phyloP scores from a whole-genome alignment of 1,140 invertebrate species.

The Metopolophium dirhodum region DNA sequence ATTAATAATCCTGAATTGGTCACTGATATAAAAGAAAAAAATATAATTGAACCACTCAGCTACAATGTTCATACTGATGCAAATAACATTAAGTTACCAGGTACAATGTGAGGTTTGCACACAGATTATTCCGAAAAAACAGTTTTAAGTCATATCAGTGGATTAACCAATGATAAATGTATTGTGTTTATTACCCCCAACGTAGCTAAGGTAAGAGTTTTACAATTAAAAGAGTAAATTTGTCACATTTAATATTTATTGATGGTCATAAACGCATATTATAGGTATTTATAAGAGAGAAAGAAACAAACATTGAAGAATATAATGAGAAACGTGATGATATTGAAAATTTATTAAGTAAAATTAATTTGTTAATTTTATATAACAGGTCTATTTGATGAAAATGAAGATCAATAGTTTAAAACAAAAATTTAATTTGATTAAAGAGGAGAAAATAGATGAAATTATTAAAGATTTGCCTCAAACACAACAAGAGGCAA shows the following conservation, averaged over 20 bases:
- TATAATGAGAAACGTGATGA: not conserved
- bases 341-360: not conserved
- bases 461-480: too few species aligned
- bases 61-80: too few species aligned
- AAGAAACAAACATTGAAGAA: not conserved
- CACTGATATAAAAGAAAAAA: too few species aligned
- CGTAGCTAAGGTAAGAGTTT: not conserved
- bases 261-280: not conserved
- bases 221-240: not conserved
- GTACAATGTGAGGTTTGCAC: not conserved
- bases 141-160: not conserved
- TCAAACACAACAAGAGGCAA: too few species aligned
- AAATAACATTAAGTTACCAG: not conserved
- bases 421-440: too few species aligned
- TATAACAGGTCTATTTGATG: too few species aligned
- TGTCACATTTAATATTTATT: not conserved
- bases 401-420: too few species aligned
- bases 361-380: not conserved
- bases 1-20: too few species aligned
- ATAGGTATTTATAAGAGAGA: conserved; percentile 1
- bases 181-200: conserved; percentile 2
- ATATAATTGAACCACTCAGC: too few species aligned
- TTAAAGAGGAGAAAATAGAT: too few species aligned
- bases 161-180: not conserved
- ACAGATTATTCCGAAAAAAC: too few species aligned